These are phyloP conservation scores for Saccostrea echinata DNA, from an alignment of 1,140 invertebrate species.

Conservation along the genomic window DNA sequence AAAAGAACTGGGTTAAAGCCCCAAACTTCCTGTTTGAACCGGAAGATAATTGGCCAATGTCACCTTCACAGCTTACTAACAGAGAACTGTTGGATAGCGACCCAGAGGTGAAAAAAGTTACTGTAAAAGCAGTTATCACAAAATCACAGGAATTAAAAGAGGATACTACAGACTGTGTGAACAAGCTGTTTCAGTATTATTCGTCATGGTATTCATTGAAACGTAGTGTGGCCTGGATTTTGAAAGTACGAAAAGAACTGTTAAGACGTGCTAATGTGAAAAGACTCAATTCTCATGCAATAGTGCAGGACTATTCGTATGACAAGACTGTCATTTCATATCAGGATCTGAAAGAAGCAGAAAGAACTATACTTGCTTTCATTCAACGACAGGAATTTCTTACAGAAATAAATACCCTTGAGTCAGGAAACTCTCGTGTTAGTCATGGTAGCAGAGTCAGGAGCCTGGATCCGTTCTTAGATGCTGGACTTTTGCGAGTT, in stretches of 20 bases:
- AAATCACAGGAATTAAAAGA: not conserved
- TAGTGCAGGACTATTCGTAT: not conserved
- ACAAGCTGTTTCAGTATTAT: not conserved
- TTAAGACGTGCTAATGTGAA: not conserved
- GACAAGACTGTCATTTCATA: too few relatives aligned
- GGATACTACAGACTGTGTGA: not conserved
- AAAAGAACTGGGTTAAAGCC: not conserved
- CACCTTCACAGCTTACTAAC: not conserved
- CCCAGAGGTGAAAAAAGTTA: constrained; percentile 43
- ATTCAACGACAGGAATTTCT: too few relatives aligned
- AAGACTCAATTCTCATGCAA: not conserved
- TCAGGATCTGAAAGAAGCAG: too few relatives aligned
- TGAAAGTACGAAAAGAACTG: not conserved
- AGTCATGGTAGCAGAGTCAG: too few relatives aligned
- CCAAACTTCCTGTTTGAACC: not conserved
- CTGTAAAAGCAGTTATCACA: not conserved
- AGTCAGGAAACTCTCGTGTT: too few relatives aligned
- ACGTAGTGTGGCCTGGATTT: not conserved
- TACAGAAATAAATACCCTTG: constrained; percentile 4
- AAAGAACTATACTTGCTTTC: too few relatives aligned
- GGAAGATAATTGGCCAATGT: not conserved
- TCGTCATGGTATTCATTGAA: not conserved
- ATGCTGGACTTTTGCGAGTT: constrained; percentile 52
- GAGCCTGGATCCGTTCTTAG: constrained; percentile 48
- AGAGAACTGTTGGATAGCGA: not conserved